phyloP scores from a whole-genome alignment of 64 coral and sea anemone species.

The Cladopsammia gracilis region DNA sequence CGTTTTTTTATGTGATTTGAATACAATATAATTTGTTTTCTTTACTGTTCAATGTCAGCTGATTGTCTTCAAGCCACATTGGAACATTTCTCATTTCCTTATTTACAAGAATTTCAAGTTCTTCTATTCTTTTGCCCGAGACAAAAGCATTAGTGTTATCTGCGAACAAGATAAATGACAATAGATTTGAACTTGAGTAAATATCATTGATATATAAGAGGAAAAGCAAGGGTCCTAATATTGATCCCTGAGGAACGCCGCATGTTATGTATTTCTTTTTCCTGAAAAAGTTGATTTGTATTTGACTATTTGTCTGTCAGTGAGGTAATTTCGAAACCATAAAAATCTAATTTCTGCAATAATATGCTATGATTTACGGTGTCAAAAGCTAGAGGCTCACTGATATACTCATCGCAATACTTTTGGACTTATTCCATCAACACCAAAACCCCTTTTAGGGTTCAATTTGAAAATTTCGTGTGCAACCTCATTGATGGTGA shows the following conservation, averaged over 20 bases:
- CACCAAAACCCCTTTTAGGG: too few species aligned
- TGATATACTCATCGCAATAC: too few species aligned
- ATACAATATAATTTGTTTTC: slow-evolving; percentile 45
- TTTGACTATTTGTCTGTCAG: too few species aligned
- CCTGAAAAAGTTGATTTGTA: too few species aligned
- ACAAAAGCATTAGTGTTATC: slow-evolving; percentile 45
- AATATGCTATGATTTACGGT: too few species aligned
- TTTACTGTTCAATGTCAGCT: slow-evolving; percentile 13
- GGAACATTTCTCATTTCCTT: background rate
- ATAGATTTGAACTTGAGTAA: background rate
- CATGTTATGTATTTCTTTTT: background rate
- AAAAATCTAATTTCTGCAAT: too few species aligned
- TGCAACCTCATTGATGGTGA: too few species aligned
- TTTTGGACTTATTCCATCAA: too few species aligned
- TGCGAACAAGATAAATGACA: slow-evolving; percentile 24
- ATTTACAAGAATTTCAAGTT: slow-evolving; percentile 12
- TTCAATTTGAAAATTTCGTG: too few species aligned
- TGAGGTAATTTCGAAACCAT: too few species aligned
- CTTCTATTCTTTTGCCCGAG: background rate
- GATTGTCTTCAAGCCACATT: background rate
- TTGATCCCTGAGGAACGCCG: background rate
- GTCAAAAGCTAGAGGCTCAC: background rate
- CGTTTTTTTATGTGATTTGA: slow-evolving; percentile 4
- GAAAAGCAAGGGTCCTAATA: slow-evolving; percentile 31
- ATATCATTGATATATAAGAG: slow-evolving; percentile 61